Base-by-base conservation (phyloP, 2,797 vertebrate genomes). In the Saxicola maurus region DNA sequence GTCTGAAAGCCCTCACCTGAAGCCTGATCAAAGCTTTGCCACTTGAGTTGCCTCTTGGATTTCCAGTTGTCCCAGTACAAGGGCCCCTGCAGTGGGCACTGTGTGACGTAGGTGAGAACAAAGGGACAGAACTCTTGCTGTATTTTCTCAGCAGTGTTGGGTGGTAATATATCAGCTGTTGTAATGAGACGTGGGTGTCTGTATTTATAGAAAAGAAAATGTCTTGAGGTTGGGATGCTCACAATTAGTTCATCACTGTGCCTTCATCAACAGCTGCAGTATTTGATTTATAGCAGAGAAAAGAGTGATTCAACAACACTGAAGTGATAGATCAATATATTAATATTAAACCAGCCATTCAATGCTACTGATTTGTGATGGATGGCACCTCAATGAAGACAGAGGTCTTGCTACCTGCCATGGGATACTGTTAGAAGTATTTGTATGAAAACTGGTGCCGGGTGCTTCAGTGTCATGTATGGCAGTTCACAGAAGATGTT, bases 71-170 rank as follows among this genome's bases (percentile, higher is more conserved):
- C 64, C 52, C 45, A 33, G n/a, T 17, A n/a, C 1, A 2, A 68
- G 8, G 20, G 10, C 25, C 48, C 9, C 5, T 37, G 33, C 60
- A 57, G 46, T 20, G 23, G 35, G 14, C 49, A 5, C 27, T 51
- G 12, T 2, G 2, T 65, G 74, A 28, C 0, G 0, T 40, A 38
- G 46, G 18, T n/a, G 33, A 75, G 60, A 35, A 28, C 46, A 76
- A 45, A 62, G 56, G 66, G 82, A 51, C 13, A 1, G 2, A 55
- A 72, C 11, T 91, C 52, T 62, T 77, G 37, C 59, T 82, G 16
- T 37, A 11, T 60, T 57, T 87, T 62, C 37, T 89, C 53, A 7
- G 52, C 40, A 71, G 38, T 45, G 4, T 18, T 76, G 68, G 15
- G 51, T 74, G n/a, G 18, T 61, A 35, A 45, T 7, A 2, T 19